Conservation (phyloP, 2,888 invertebrate species). For the Drosophila fulvimacula region DNA sequence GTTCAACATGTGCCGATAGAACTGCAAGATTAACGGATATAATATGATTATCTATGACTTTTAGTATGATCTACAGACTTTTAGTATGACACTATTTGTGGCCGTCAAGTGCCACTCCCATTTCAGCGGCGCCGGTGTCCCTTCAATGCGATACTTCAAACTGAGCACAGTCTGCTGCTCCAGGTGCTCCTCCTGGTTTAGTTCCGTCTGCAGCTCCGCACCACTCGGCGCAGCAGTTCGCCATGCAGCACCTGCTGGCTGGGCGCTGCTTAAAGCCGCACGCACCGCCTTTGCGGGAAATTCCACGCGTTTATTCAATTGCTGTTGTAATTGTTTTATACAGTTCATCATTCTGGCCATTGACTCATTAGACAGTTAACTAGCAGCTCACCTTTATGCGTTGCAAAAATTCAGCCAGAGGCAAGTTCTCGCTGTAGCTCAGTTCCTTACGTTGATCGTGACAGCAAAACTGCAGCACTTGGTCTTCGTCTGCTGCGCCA, state of each 20-base stretch:
- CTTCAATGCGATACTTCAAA: constrained; percentile 74
- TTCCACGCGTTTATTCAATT: constrained; percentile 78
- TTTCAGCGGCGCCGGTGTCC: constrained; percentile 53
- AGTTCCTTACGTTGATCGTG: constrained; percentile 18
- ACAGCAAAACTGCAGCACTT: constrained; percentile 28
- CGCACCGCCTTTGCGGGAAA: constrained; percentile 66
- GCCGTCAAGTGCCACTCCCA: constrained; percentile 74
- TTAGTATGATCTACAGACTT: neutral
- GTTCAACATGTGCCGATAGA: constrained; percentile 58
- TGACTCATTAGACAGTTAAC: neutral
- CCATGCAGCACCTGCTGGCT: constrained; percentile 39
- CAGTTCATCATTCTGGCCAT: neutral
- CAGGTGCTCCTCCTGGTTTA: neutral
- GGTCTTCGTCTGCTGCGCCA: neutral
- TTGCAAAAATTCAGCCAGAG: constrained; percentile 12
- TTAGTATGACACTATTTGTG: constrained; percentile 29
- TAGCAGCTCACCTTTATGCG: constrained; percentile 47
- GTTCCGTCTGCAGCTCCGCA: neutral
- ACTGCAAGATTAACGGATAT: constrained; percentile 49
- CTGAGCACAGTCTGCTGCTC: constrained; percentile 33
- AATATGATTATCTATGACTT: neutral
- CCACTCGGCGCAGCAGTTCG: neutral
- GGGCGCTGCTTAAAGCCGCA: constrained; percentile 41
- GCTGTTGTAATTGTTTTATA: constrained; percentile 43
- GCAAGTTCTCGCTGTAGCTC: constrained; percentile 55